Conservation (phyloP, 2,113 vertebrate species). For the Spizaetus ornatus region DNA sequence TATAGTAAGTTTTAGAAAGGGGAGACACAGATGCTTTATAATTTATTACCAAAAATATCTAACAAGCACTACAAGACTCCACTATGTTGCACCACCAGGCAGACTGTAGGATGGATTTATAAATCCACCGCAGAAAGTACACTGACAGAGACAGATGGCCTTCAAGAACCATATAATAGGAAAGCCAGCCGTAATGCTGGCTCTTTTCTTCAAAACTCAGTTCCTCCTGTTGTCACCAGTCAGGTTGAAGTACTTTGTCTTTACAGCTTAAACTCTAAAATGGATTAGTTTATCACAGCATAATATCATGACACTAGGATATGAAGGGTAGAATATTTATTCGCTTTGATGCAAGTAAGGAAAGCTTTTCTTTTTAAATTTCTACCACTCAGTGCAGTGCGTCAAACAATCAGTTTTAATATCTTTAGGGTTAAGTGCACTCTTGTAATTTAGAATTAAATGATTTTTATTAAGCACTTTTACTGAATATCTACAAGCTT, state of each 20-base stretch:
- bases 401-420: constrained; percentile 82
- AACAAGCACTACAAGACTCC: neutral
- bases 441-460: constrained; percentile 81
- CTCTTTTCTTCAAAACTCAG: constrained; percentile 68
- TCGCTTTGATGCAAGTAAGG: constrained; percentile 71
- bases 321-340: constrained; percentile 61
- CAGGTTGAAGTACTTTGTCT: constrained; percentile 76
- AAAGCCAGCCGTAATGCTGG: constrained; percentile 3
- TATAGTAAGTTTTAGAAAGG: neutral
- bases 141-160: neutral
- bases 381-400: constrained; percentile 69
- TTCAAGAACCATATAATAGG: constrained; percentile 10
- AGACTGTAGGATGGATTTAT: neutral
- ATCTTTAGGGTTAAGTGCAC: constrained; percentile 83
- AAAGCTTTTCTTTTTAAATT: constrained; percentile 80
- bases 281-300: constrained; percentile 72
- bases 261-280: constrained; percentile 75
- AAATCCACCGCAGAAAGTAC: neutral
- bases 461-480: constrained; percentile 84
- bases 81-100: neutral
- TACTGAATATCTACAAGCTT: constrained; percentile 73
- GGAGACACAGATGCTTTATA: neutral
- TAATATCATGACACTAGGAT: constrained; percentile 69
- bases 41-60: neutral
- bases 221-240: constrained; percentile 69